Evolutionary conservation across 2,888 invertebrate species (phyloP).

Genomic region (Phaedon cochleariae): DNA sequence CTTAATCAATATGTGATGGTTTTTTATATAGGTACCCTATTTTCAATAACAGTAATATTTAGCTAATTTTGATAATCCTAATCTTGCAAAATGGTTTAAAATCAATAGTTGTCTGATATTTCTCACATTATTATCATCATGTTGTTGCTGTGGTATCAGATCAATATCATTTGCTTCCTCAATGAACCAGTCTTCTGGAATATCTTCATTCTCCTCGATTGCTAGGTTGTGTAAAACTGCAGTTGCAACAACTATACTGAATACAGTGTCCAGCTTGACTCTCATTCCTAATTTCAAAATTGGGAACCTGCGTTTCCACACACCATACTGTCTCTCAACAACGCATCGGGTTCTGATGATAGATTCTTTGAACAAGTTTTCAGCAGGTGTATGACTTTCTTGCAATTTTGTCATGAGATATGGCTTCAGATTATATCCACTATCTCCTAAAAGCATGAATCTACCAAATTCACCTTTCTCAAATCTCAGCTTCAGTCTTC

Average conservation of each 20-base stretch:
- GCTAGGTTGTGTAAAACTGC: conserved; percentile 12
- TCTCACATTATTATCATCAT: background rate
- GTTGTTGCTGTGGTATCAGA: background rate
- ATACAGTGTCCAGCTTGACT: conserved; percentile 1
- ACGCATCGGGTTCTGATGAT: conserved; percentile 9
- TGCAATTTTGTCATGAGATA: conserved; percentile 15
- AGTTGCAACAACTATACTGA: conserved; percentile 10
- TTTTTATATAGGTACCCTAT: too few relatives aligned
- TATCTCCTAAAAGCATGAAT: conserved; percentile 14
- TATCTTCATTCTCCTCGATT: conserved; percentile 8
- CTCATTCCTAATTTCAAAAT: conserved; percentile 13
- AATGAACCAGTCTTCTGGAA: conserved; percentile 14
- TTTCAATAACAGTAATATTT: background rate
- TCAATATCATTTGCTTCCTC: conserved; percentile 12
- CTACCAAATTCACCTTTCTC: conserved; percentile 4
- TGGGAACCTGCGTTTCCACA: conserved; percentile 8
- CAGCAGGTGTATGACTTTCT: conserved; percentile 12
- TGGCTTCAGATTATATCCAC: conserved; percentile 7
- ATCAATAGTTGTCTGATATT: conserved; percentile 13
- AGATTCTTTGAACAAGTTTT: conserved; percentile 14
- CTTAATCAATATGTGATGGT: too few relatives aligned
- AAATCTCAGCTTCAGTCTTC: conserved; percentile 12
- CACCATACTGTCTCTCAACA: conserved; percentile 9
- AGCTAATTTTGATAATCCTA: background rate
- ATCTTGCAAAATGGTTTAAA: conserved; percentile 15